Evolutionary conservation across 2,888 invertebrate genomes (phyloP).

Genomic region (Dicranocentrus wangi): DNA sequence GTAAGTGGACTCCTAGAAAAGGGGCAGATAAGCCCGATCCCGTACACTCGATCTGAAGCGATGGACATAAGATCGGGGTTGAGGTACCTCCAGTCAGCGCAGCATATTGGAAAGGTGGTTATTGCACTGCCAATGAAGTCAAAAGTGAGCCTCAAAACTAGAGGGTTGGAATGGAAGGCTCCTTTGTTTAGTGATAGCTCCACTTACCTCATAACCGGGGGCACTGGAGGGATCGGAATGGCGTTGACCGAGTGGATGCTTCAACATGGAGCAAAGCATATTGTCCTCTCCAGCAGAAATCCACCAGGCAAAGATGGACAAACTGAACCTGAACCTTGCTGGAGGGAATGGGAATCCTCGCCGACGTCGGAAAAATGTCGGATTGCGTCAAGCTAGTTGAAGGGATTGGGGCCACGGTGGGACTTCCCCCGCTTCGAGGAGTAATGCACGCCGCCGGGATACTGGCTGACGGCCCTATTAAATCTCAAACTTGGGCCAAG

Average conservation of each 20-base stretch:
- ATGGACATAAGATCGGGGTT: slow-evolving; percentile 31
- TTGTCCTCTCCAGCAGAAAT: slow-evolving; percentile 32
- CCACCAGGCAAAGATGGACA: slow-evolving; percentile 27
- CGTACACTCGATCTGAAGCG: slow-evolving; percentile 28
- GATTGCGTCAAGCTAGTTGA: slow-evolving; percentile 22
- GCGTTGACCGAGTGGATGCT: slow-evolving; percentile 42
- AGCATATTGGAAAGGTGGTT: slow-evolving; percentile 50
- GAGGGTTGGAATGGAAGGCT: not conserved
- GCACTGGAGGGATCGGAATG: slow-evolving; percentile 38
- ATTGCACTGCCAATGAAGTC: slow-evolving; percentile 26
- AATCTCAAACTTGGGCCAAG: slow-evolving; percentile 56
- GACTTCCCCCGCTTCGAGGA: slow-evolving; percentile 35
- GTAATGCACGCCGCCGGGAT: slow-evolving; percentile 63
- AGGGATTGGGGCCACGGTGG: not conserved
- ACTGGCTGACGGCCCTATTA: slow-evolving; percentile 28
- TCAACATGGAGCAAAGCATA: slow-evolving; percentile 26
- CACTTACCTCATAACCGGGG: slow-evolving; percentile 40
- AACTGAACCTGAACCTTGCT: not conserved
- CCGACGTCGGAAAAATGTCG: slow-evolving; percentile 31
- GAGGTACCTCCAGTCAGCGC: slow-evolving; percentile 43
- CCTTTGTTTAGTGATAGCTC: slow-evolving; percentile 19
- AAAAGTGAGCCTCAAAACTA: not conserved
- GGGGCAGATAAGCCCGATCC: slow-evolving; percentile 8
- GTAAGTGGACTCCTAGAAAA: slow-evolving; percentile 2
- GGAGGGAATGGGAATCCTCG: not conserved